Base-by-base conservation (phyloP, 2,888 invertebrate genomes). In the Agrenia bidenticulata region DNA sequence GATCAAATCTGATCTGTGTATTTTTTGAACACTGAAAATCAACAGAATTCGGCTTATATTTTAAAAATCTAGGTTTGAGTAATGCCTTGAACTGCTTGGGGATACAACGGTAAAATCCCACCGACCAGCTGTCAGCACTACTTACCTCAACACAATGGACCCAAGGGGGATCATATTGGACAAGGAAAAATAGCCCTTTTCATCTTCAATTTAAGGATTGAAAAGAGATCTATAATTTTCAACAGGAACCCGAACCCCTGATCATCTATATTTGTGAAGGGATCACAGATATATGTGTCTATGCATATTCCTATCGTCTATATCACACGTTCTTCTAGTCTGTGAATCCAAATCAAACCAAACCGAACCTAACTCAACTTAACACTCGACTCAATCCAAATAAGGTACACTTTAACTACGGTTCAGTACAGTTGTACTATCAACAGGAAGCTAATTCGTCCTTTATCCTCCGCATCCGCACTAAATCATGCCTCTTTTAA, bases 91-190 rank as follows among this genome's bases (percentile, higher is more conserved):
- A 23, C 55, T 15, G 41, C 50, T 51, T 41, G 55, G 39, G 51
- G 13, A 19, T 15, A 57, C 41, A 49, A 24, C 15, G 26, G 55
- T 57, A 17, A 67, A 70, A 70, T 64, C 64, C 66, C 59, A 62
- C 73, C 65, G 73, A 64, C 73, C 73, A 73, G 73, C 73, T 73
- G 73, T 73, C 73, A 73, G 71, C 73, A 73, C 69, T 69, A 69
- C 71, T 73, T 73, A 73, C 66, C 61, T 64, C 60, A 55, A 57
- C 63, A 68, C 68, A 67, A 69, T 66, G 60, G 62, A 64, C 67
- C 69, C 66, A 67, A 60, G 64, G 67, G 71, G 72, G 69, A 69
- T 72, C 72, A 67, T 62, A 69, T 67, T 70, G 70, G 66, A 70
- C 67, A 70, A 63, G 63, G 68, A 67, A 73, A 73, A 72, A 72